Evolutionary conservation across 2,797 vertebrate species (phyloP).

Genomic region (Phylloscopus collybita): DNA sequence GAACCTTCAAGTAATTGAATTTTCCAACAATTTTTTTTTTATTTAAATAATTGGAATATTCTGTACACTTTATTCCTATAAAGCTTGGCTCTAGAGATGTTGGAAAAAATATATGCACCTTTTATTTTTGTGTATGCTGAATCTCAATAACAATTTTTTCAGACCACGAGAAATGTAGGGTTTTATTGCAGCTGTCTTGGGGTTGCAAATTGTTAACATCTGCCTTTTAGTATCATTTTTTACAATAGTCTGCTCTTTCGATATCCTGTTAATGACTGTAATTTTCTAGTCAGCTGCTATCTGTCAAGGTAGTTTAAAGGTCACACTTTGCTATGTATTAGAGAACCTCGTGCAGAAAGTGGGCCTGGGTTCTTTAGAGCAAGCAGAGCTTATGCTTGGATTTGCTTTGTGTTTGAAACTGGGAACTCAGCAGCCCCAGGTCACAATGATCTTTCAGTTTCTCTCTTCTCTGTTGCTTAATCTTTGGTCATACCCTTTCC

Average conservation of each 20-base stretch:
- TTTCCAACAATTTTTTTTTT: not conserved
- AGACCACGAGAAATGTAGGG: constrained; percentile 51
- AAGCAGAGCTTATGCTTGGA: constrained; percentile 20
- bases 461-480: constrained; percentile 3
- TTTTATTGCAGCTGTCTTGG: constrained; percentile 75
- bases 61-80: not conserved
- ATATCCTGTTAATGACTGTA: constrained; percentile 80
- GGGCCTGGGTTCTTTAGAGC: constrained; percentile 41
- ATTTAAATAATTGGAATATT: not conserved
- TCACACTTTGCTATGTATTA: constrained; percentile 71
- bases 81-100: not conserved
- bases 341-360: constrained; percentile 47
- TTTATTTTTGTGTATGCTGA: constrained; percentile 10
- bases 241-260: constrained; percentile 76
- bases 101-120: not conserved
- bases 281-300: constrained; percentile 83
- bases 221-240: constrained; percentile 77
- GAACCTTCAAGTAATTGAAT: not conserved
- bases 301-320: constrained; percentile 83
- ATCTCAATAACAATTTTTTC: constrained; percentile 58
- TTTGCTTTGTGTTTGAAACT: constrained; percentile 49
- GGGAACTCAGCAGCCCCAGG: not conserved
- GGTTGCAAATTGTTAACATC: constrained; percentile 81
- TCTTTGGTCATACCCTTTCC: not conserved
- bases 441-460: constrained; percentile 25